These are phyloP conservation scores for Macrobrachium rosenbergii DNA, from an alignment of 1,140 invertebrate species.

Conservation along the genomic window DNA sequence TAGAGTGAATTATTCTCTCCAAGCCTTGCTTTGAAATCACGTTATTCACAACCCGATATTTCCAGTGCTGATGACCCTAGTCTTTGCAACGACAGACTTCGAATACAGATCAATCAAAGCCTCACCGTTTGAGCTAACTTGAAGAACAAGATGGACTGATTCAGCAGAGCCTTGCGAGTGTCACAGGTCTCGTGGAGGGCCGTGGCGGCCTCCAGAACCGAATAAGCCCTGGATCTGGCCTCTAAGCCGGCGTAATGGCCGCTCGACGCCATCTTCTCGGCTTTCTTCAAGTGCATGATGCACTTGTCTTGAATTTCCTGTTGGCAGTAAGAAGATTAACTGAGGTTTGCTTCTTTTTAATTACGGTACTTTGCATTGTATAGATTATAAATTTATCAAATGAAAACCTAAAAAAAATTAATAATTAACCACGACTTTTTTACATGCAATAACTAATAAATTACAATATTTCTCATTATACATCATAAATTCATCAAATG, in stretches of 20 bases:
- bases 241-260: slow-evolving; percentile 81
- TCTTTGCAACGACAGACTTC: not conserved
- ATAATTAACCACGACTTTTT: no score
- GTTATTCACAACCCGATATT: no score
- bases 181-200: slow-evolving; percentile 83
- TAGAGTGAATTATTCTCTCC: no score
- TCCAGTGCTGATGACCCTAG: no score
- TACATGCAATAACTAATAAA: no score
- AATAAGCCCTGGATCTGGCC: slow-evolving; percentile 80
- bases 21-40: no score
- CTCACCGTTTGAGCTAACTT: slow-evolving; percentile 60
- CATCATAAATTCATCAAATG: no score
- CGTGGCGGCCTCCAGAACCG: slow-evolving; percentile 80
- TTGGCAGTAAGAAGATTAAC: not conserved
- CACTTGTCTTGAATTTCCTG: slow-evolving; percentile 82
- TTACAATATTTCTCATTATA: not conserved
- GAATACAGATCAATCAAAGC: not conserved
- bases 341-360: not conserved
- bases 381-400: no score
- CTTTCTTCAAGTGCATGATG: slow-evolving; percentile 82
- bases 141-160: slow-evolving; percentile 79
- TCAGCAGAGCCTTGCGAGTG: slow-evolving; percentile 78
- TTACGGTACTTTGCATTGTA: no score
- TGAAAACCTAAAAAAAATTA: no score
- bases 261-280: slow-evolving; percentile 80